A percentile compares a stretch with the other conserved stretches of the same genome.
These are phyloP conservation scores for Metaphire vulgaris DNA, from an alignment of 1,140 invertebrate genomes.

Conservation along the genomic window DNA sequence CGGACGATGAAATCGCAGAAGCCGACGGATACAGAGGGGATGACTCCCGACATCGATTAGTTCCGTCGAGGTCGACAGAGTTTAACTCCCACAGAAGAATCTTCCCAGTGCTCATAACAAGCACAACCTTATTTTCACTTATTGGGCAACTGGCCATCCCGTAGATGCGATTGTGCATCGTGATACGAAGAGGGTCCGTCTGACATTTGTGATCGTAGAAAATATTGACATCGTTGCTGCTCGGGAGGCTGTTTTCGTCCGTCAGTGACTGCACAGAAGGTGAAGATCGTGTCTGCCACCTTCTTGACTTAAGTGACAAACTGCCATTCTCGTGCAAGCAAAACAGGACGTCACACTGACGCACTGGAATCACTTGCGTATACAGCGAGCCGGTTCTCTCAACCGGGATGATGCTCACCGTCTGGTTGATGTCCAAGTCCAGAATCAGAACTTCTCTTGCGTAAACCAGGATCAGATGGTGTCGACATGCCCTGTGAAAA, in stretches of 20 bases:
- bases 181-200: constrained; percentile 58
- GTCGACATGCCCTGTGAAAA: constrained; percentile 56
- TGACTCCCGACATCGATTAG: not conserved
- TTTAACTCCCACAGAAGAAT: constrained; percentile 55
- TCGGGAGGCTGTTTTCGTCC: not conserved
- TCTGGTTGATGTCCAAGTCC: constrained; percentile 61
- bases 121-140: constrained; percentile 54
- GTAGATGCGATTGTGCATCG: constrained; percentile 55
- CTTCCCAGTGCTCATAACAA: constrained; percentile 57
- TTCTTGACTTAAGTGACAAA: constrained; percentile 52
- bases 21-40: not conserved
- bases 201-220: constrained; percentile 58
- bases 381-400: constrained; percentile 58
- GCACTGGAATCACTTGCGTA: constrained; percentile 51
- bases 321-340: constrained; percentile 61
- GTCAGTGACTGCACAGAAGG: not conserved
- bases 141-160: constrained; percentile 56
- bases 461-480: constrained; percentile 60
- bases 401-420: constrained; percentile 57
- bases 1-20: not conserved
- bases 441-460: constrained; percentile 59
- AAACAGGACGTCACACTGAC: constrained; percentile 58
- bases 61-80: constrained; percentile 23
- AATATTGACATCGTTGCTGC: constrained; percentile 35
- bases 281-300: constrained; percentile 7